phyloP scores from a whole-genome alignment of 1,140 invertebrate species.

The Sarcophaga bullata region DNA sequence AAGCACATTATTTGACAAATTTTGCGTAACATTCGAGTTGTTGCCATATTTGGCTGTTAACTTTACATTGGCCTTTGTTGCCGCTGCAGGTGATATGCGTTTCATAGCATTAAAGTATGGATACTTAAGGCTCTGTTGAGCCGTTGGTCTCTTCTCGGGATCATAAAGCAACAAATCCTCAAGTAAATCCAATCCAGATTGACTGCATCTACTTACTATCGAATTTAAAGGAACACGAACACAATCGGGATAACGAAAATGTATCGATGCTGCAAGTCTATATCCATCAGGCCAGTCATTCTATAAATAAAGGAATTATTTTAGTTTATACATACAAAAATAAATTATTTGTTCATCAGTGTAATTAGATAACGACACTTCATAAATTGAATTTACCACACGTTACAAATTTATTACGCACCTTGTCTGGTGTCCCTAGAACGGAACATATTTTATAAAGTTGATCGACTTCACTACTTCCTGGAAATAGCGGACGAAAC shows the following conservation, averaged over 20 bases:
- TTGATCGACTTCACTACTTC: constrained; percentile 97
- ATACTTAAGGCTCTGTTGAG: constrained; percentile 85
- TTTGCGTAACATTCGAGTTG: constrained; percentile 51
- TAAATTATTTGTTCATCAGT: not conserved
- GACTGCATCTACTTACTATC: constrained; percentile 86
- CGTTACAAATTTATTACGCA: constrained; percentile 54
- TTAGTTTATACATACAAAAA: not conserved
- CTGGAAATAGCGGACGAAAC: constrained; percentile 96
- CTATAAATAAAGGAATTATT: constrained; percentile 66
- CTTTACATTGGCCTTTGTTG: constrained; percentile 62
- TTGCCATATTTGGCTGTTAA: constrained; percentile 62
- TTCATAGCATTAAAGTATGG: constrained; percentile 81
- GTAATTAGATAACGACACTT: not conserved
- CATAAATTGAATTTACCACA: not conserved
- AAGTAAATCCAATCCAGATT: constrained; percentile 85
- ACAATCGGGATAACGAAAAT: constrained; percentile 95
- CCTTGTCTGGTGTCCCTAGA: constrained; percentile 93
- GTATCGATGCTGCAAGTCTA: constrained; percentile 90
- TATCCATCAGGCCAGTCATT: constrained; percentile 96
- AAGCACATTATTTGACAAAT: constrained; percentile 62
- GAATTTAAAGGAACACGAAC: constrained; percentile 80
- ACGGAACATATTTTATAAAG: constrained; percentile 97
- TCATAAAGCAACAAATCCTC: constrained; percentile 92
- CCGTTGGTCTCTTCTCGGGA: constrained; percentile 90
- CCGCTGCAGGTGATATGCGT: constrained; percentile 59